Conservation (phyloP, 2,113 vertebrate species). For the Meles meles region DNA sequence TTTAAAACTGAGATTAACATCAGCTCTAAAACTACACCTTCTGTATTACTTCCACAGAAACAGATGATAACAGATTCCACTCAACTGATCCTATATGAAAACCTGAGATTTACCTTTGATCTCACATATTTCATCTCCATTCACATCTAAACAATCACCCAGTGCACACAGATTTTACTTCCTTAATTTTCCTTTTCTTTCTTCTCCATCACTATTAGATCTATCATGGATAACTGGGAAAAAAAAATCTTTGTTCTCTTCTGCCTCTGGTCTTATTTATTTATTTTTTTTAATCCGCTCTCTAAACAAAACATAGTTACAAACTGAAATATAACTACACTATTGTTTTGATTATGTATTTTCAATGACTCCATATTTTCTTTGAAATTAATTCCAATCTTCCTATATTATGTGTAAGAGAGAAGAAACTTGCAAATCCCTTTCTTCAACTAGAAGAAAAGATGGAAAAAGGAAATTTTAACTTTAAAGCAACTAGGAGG, state of each 20-base stretch:
- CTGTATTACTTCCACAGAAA: not conserved
- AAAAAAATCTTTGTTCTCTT: not conserved
- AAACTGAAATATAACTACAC: not conserved
- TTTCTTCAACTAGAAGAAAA: not conserved
- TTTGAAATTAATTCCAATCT: not conserved
- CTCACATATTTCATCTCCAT: not conserved
- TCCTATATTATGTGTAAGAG: not conserved
- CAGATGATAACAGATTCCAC: not conserved
- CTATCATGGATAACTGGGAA: not conserved
- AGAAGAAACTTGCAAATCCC: not conserved
- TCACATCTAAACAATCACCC: not conserved
- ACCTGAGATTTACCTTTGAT: not conserved
- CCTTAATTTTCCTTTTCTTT: not conserved
- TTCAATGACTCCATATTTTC: not conserved
- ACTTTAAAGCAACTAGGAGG: not conserved
- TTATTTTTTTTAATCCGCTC: not conserved
- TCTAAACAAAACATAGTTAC: not conserved
- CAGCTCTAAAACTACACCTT: not conserved
- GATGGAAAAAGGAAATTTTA: not conserved
- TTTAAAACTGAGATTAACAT: not conserved
- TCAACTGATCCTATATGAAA: not conserved
- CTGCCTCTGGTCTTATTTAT: not conserved
- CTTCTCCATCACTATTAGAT: not conserved
- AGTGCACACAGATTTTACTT: not conserved
- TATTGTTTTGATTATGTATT: not conserved